Base-by-base conservation (phyloP, 2,888 invertebrate genomes). In the Prosapia bicincta region DNA sequence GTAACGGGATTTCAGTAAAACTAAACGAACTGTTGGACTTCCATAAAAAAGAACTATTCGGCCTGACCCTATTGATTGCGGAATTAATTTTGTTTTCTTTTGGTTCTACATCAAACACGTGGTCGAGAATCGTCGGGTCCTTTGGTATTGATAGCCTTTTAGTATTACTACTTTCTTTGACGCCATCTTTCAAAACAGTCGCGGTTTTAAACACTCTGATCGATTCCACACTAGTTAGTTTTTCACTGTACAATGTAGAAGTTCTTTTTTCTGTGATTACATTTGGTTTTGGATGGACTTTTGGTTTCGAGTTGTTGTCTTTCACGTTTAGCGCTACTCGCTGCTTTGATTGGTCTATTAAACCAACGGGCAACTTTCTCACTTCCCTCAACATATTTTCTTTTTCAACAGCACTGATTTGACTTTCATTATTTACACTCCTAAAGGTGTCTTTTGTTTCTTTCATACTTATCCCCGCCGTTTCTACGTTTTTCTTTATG, bases 41-140 rank as follows among this genome's bases (percentile, higher is more conserved):
- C 74, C 74, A 74, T 28, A 74, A 69, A 69, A 74, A 74, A 26
- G 74, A 74, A 65, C 23, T 74, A 30, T 74, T 74, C 25, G 74
- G 74, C 28, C 66, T 74, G 3, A 74, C 69, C 23, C 28, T 69
- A 25, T 74, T 69, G 13, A 69, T 23, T 69, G 54, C n/a, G 23
- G 3, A 2, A 9, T 38, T 6, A n/a, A n/a, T n/a, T n/a, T n/a
- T n/a, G 25, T 13, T 25, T 67, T 67, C n/a, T 26, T 67, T 26
- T 25, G 13, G 26, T 67, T 26, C 67, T 10, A 24, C 20, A 74
- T 69, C 70, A 30, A 75, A 71, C 28, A 69, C 75, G 23, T 75
- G 24, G 10, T 75, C 75, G 7, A 75, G 66, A 30, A 75, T 68
- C 25, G 70, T 70, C 2, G 66, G 70, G 66, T 75, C 75, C 32